phyloP scores from a whole-genome alignment of 2,797 vertebrate genomes.

The Staurois parvus region DNA sequence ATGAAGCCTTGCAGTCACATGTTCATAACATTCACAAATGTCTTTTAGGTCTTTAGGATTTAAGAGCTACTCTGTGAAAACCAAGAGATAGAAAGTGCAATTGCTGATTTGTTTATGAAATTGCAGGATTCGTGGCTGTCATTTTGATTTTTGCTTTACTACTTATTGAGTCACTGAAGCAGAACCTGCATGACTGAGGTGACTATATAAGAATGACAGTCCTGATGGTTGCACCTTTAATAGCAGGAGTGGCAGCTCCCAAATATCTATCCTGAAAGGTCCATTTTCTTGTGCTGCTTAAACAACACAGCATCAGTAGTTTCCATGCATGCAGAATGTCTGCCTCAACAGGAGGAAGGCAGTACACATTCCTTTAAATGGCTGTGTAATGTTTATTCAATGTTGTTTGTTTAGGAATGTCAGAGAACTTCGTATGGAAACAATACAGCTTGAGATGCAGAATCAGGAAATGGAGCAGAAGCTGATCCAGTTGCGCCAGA shows the following conservation, averaged over 20 bases:
- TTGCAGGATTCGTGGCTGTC: too few relatives aligned
- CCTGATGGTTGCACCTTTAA: background rate
- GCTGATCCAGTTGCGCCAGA: conserved; percentile 80
- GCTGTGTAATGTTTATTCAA: background rate
- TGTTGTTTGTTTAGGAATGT: conserved; percentile 77
- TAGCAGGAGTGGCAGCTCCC: background rate
- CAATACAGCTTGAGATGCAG: conserved; percentile 80
- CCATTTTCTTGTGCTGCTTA: background rate
- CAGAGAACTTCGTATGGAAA: conserved; percentile 80
- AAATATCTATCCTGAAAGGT: background rate
- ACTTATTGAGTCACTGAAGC: too few relatives aligned
- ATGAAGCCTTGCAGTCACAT: too few relatives aligned
- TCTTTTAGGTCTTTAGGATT: too few relatives aligned
- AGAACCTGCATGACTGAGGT: too few relatives aligned
- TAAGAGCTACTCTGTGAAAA: too few relatives aligned
- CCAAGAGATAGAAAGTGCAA: too few relatives aligned
- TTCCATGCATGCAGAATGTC: background rate
- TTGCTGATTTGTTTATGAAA: too few relatives aligned
- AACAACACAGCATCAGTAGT: background rate
- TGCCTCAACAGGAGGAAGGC: background rate
- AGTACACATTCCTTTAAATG: background rate
- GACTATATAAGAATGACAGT: too few relatives aligned
- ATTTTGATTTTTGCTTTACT: too few relatives aligned
- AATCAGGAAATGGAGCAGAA: conserved; percentile 86
- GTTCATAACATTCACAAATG: too few relatives aligned